These are phyloP conservation scores for Cliona cf. orientalis DNA, from an alignment of 37 sponge, comb jelly and placozoan genomes.

Conservation along the genomic window DNA sequence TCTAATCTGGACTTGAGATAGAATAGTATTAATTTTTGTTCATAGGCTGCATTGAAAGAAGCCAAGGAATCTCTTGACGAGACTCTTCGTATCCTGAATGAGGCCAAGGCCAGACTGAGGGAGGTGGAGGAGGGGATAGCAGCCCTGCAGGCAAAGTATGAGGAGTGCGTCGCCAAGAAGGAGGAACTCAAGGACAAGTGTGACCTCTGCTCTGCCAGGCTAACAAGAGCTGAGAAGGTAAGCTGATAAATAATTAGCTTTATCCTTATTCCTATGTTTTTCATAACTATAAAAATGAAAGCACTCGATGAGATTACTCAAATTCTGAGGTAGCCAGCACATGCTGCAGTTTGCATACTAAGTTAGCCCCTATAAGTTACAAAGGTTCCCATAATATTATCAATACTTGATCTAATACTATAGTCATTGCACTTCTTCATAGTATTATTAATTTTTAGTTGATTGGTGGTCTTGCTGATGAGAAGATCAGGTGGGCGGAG, in stretches of 20 bases:
- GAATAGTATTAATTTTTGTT: background rate
- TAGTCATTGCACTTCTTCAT: background rate
- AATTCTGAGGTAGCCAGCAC: too few species aligned
- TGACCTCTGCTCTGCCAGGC: slow-evolving; percentile 87
- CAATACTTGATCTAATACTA: background rate
- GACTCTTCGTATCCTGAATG: slow-evolving; percentile 77
- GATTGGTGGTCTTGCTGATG: slow-evolving; percentile 96
- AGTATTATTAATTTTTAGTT: slow-evolving; percentile 34
- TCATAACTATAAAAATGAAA: background rate
- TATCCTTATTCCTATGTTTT: background rate
- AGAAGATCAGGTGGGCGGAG: slow-evolving; percentile 63
- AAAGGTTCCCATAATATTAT: too few species aligned
- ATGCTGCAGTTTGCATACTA: too few species aligned
- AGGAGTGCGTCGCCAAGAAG: slow-evolving; percentile 95
- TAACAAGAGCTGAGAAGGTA: slow-evolving; percentile 94
- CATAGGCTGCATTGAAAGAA: slow-evolving; percentile 76
- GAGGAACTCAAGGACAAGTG: slow-evolving; percentile 93
- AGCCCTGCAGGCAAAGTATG: slow-evolving; percentile 80
- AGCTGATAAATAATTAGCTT: background rate
- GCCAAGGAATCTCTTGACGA: slow-evolving; percentile 86
- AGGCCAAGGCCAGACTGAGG: slow-evolving; percentile 86
- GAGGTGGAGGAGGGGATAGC: slow-evolving; percentile 96
- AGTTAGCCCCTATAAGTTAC: too few species aligned
- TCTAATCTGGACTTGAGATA: too few species aligned
- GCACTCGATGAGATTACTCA: background rate